A percentile compares a stretch with the other conserved stretches of the same genome.
These are phyloP conservation scores for Aricia agestis DNA, from an alignment of 1,140 invertebrate species.

Conservation along the genomic window DNA sequence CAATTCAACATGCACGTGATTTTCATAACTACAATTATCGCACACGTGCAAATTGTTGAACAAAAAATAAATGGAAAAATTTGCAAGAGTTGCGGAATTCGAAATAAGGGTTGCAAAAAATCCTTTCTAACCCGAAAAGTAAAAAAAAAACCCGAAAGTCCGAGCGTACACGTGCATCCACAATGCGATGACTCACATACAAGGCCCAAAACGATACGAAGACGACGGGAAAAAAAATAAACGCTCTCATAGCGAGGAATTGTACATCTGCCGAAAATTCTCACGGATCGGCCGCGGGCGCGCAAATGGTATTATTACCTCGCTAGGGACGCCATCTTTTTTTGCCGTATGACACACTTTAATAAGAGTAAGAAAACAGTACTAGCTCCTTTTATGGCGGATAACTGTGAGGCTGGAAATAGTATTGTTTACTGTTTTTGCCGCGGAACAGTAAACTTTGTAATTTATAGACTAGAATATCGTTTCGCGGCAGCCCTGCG, in stretches of 20 bases:
- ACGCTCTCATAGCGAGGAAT: slow-evolving; percentile 67
- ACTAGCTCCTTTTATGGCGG: neutral
- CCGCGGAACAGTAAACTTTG: neutral
- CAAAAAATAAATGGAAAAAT: slow-evolving; percentile 68
- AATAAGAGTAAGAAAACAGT: slow-evolving; percentile 3
- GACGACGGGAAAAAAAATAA: slow-evolving; percentile 63
- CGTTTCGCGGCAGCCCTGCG: neutral
- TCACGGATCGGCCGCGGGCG: slow-evolving; percentile 58
- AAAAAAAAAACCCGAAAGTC: slow-evolving; percentile 53
- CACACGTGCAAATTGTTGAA: slow-evolving; percentile 59
- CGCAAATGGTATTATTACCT: slow-evolving; percentile 66
- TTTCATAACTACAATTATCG: slow-evolving; percentile 43
- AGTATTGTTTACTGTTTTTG: slow-evolving; percentile 1
- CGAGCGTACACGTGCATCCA: slow-evolving; percentile 66
- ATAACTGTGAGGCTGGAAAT: neutral
- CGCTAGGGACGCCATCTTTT: slow-evolving; percentile 18
- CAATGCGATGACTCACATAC: slow-evolving; percentile 63
- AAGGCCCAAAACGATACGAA: slow-evolving; percentile 51
- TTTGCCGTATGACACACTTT: neutral
- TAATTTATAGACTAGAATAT: neutral
- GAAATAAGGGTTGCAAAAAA: slow-evolving; percentile 72
- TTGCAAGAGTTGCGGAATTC: slow-evolving; percentile 74
- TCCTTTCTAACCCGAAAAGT: slow-evolving; percentile 59
- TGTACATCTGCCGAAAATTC: slow-evolving; percentile 76
- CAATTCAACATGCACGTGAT: slow-evolving; percentile 8